Evolutionary conservation across 2,797 vertebrate genomes (phyloP).

Genomic region (Sphenodon punctatus): DNA sequence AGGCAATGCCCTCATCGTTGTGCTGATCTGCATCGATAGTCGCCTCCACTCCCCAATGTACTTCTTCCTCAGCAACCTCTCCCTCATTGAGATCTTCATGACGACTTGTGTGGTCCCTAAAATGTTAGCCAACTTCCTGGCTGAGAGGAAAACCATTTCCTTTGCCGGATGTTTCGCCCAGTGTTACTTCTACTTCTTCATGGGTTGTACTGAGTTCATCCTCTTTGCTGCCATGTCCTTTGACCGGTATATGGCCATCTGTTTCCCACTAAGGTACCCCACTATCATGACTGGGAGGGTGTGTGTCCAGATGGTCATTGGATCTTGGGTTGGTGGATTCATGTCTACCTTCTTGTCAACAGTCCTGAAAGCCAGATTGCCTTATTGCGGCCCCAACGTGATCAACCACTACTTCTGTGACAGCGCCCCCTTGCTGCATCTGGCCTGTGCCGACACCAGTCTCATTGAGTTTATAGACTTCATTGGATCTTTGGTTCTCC

Average conservation of each 20-base stretch:
- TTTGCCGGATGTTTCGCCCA: slow-evolving; percentile 57
- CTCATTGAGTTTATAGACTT: slow-evolving; percentile 27
- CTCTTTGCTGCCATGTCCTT: not conserved
- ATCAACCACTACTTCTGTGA: slow-evolving; percentile 19
- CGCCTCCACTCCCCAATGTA: slow-evolving; percentile 63
- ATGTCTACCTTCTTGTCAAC: not conserved
- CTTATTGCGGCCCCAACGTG: slow-evolving; percentile 8
- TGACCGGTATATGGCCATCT: slow-evolving; percentile 25
- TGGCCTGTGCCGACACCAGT: not conserved
- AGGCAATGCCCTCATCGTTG: slow-evolving; percentile 48
- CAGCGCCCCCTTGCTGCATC: not conserved
- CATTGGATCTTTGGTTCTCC: slow-evolving; percentile 6
- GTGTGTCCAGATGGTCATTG: not conserved
- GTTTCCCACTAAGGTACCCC: slow-evolving; percentile 1
- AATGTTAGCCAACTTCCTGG: slow-evolving; percentile 51
- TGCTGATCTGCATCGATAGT: slow-evolving; percentile 38
- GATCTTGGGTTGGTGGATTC: not conserved
- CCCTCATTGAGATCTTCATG: slow-evolving; percentile 57
- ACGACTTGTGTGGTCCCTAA: slow-evolving; percentile 56
- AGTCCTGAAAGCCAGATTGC: not conserved
- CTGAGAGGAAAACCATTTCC: slow-evolving; percentile 49
- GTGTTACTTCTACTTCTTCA: slow-evolving; percentile 42
- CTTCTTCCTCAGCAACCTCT: slow-evolving; percentile 55
- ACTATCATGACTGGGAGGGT: not conserved
- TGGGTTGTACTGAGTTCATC: slow-evolving; percentile 10